A percentile compares a stretch with the other conserved stretches of the same genome.
phyloP scores from a whole-genome alignment of 2,797 vertebrate genomes.

The Miichthys miiuy region DNA sequence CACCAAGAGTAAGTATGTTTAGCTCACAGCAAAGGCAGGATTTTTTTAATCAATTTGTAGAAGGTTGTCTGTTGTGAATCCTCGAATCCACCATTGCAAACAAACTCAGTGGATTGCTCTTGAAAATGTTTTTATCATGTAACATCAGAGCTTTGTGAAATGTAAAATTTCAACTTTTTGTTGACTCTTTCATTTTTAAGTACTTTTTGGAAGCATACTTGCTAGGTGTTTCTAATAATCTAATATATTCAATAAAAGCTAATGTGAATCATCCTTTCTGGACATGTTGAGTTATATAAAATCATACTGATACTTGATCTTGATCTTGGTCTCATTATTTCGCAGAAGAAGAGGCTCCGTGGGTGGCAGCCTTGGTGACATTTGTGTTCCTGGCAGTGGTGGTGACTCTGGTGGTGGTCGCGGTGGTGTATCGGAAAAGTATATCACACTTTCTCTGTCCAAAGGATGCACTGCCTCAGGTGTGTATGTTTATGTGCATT shows the following conservation, averaged over 20 bases:
- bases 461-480: slow-evolving; percentile 58
- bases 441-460: slow-evolving; percentile 65
- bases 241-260: no score
- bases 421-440: slow-evolving; percentile 43
- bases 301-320: background rate
- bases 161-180: no score
- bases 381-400: slow-evolving; percentile 14
- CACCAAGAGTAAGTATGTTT: slow-evolving; percentile 28
- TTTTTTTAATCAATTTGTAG: background rate
- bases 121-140: no score
- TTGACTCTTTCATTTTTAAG: no score
- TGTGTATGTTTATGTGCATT: slow-evolving; percentile 20
- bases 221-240: no score
- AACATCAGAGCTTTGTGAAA: no score
- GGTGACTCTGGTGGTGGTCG: slow-evolving; percentile 29
- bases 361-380: slow-evolving; percentile 45
- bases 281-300: no score
- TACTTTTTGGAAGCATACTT: no score
- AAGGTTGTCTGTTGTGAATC: background rate
- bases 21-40: background rate
- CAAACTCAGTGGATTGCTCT: no score
- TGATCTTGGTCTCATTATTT: background rate
- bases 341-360: slow-evolving; percentile 45
- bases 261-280: no score
- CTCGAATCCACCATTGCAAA: background rate